phyloP scores from a whole-genome alignment of 1,140 invertebrate species.

The Oscheius sp. region DNA sequence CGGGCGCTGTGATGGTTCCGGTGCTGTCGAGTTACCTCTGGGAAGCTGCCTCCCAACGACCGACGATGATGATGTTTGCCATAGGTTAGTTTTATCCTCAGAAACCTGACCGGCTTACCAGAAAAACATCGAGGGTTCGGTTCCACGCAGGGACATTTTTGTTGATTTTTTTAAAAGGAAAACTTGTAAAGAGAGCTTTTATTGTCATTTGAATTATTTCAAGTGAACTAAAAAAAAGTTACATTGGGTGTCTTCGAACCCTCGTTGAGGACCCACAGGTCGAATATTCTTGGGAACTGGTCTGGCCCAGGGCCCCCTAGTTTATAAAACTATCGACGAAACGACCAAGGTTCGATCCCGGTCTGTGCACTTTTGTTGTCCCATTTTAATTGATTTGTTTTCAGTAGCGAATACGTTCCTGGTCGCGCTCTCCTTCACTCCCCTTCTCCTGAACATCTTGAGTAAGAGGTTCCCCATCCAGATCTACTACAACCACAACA shows the following conservation, averaged over 20 bases:
- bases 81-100: constrained; percentile 13
- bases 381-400: too few species aligned
- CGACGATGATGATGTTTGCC: constrained; percentile 32
- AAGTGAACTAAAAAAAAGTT: too few species aligned
- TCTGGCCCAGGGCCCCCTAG: too few species aligned
- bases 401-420: constrained; percentile 34
- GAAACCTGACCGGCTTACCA: too few species aligned
- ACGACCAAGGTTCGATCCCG: too few species aligned
- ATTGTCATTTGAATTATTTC: not conserved
- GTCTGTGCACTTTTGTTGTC: too few species aligned
- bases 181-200: not conserved
- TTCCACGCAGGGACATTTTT: too few species aligned
- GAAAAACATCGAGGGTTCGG: not conserved
- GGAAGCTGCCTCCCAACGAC: constrained; percentile 33
- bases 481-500: constrained; percentile 28
- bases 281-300: too few species aligned
- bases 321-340: too few species aligned
- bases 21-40: constrained; percentile 33
- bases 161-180: too few species aligned
- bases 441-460: constrained; percentile 31
- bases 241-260: too few species aligned
- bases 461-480: constrained; percentile 33
- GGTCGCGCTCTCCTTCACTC: constrained; percentile 34
- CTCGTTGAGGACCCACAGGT: too few species aligned
- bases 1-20: constrained; percentile 33